A percentile compares a stretch with the other conserved stretches of the same genome.
phyloP scores from a whole-genome alignment of 2,888 invertebrate genomes.

The Oxycera nigricornis region DNA sequence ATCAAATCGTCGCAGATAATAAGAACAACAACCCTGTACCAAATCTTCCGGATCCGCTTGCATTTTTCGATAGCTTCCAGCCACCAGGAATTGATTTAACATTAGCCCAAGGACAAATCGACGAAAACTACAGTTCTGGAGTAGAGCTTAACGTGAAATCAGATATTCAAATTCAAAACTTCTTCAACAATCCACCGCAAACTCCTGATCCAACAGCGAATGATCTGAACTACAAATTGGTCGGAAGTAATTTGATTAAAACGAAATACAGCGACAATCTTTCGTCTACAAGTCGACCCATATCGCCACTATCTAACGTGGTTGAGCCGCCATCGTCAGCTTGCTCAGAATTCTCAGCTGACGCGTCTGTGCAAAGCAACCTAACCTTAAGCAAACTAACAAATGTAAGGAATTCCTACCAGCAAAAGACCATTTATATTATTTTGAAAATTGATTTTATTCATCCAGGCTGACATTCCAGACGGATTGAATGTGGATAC shows the following conservation, averaged over 20 bases:
- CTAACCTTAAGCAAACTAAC: constrained; percentile 32
- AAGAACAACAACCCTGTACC: constrained; percentile 36
- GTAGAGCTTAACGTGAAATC: constrained; percentile 41
- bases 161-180: constrained; percentile 57
- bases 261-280: constrained; percentile 47
- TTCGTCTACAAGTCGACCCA: constrained; percentile 54
- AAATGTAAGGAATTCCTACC: constrained; percentile 22
- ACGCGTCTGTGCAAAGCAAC: constrained; percentile 48
- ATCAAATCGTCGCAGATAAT: background rate
- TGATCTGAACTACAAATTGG: constrained; percentile 58
- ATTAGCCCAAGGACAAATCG: background rate
- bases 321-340: constrained; percentile 60
- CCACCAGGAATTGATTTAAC: constrained; percentile 10
- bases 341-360: constrained; percentile 58
- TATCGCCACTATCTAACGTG: constrained; percentile 57
- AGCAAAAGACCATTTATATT: background rate
- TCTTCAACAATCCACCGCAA: constrained; percentile 61
- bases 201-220: constrained; percentile 53
- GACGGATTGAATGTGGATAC: background rate
- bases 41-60: constrained; percentile 49
- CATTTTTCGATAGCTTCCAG: constrained; percentile 54
- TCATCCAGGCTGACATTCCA: constrained; percentile 3
- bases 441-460: background rate
- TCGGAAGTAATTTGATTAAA: constrained; percentile 54
- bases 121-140: constrained; percentile 39